Evolutionary conservation across 1,140 invertebrate species (phyloP), one percentile per base, ranked within the genome.

Genomic region (Drosophila guanche): DNA sequence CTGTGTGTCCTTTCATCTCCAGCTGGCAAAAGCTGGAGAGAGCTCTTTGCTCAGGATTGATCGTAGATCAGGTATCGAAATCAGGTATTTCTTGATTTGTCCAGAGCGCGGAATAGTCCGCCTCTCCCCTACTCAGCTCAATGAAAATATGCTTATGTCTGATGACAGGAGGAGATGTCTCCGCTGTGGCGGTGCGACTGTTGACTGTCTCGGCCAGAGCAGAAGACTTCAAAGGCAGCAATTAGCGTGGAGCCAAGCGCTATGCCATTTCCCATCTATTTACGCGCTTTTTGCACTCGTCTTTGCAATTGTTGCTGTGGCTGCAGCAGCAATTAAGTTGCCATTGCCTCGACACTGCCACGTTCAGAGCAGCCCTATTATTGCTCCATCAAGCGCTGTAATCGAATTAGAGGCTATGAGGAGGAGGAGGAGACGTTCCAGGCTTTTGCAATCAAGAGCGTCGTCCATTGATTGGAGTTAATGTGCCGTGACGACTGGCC

Each of bases 391-490:
- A 52, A 78, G 75, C 79, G 61, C 46, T 76, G 67, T 88, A 89
- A 88, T 88, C 83, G 78, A 88, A 88, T 89, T 88, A 89, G 66
- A 4, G 14, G 53, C 58, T 46, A 54, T 63, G 74, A 56, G 40
- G 40, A 33, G 52, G 10, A 4, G 51, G 6, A 22, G 7, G 29
- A 22, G 10, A 41, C 55, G 52, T 56, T 14, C 68, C 40, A 42
- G 10, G 16, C 33, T 12, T 29, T 22, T 12, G 51, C 33, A 51
- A 51, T 51, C 41, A 23, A 16, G 23, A 48, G 56, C 50, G 48
- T 62, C 37, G 41, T 22, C 58, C 70, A 88, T 88, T 88, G 83
- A 88, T 88, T 88, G 78, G 50, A 88, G 69, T 79, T 88, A 88
- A 88, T 88, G 78, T 69, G 67, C 48, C 84, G 65, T 83, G 52